These are phyloP conservation scores for Auanema sp. DNA, from an alignment of 2,888 invertebrate species.

Conservation along the genomic window DNA sequence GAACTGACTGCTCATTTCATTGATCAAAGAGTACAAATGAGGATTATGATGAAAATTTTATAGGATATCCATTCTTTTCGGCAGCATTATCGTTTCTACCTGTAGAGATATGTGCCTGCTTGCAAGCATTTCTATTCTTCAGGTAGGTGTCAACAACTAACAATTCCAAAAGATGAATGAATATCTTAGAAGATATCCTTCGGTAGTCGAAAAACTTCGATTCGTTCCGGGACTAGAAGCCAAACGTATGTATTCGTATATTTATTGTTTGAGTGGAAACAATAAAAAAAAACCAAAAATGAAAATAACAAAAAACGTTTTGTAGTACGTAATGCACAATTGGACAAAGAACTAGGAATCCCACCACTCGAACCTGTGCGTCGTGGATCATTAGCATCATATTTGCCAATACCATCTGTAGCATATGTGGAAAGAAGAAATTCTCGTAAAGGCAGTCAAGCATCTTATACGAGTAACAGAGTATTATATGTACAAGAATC, in stretches of 20 bases:
- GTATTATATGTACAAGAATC: constrained; percentile 22
- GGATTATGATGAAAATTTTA: constrained; percentile 4
- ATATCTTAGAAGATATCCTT: constrained; percentile 38
- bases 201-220: constrained; percentile 48
- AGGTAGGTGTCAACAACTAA: constrained; percentile 28
- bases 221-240: constrained; percentile 51
- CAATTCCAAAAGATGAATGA: constrained; percentile 15
- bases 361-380: constrained; percentile 45
- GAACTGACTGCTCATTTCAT: background rate
- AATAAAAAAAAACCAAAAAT: constrained; percentile 1
- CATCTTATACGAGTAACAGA: constrained; percentile 37
- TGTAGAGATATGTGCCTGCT: constrained; percentile 57
- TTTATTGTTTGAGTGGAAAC: background rate
- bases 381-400: constrained; percentile 44
- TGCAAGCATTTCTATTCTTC: constrained; percentile 57
- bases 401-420: constrained; percentile 44
- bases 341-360: constrained; percentile 52
- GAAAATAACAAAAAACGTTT: background rate
- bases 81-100: constrained; percentile 59
- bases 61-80: constrained; percentile 57
- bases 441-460: constrained; percentile 38
- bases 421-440: constrained; percentile 29
- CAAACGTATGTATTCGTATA: constrained; percentile 25
- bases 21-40: background rate
- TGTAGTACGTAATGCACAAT: constrained; percentile 45